Base-by-base conservation (phyloP, 2,797 vertebrate species). In the Hypotaenidia okinawae region DNA sequence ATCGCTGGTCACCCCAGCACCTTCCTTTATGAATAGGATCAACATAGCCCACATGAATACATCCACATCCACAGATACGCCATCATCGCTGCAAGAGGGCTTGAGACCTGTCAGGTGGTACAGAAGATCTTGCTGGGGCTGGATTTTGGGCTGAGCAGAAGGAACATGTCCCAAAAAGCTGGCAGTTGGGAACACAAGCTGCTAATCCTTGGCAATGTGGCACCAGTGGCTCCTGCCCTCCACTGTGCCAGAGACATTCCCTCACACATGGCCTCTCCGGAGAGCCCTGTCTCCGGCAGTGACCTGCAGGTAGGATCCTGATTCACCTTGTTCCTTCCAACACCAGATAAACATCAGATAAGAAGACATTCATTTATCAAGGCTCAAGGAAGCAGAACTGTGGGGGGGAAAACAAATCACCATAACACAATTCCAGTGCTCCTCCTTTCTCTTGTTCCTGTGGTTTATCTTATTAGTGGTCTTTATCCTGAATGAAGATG, bases 31-130 rank as follows among this genome's bases (percentile, higher is more conserved):
- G 58, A 67, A 80, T 15, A 13, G 21, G 7, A 17, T 78, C 11
- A 23, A 12, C 0, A 0, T 19, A 66, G 43, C 43, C 24, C 0
- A 0, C 47, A 16, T 47, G 52, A 63, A 55, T 54, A 45, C 3
- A 23, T 49, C 51, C 2, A 1, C 59, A 73, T 12, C 33, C 8
- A 54, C 13, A 18, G 27, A 25, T 3, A 13, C 58, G 21, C 41
- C 32, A 16, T 19, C 32, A 16, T 19, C 9, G 2, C 23, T 41
- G 21, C n/a, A 41, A 69, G 24, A 68, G 11, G 37, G 43, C 19
- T 68, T 2, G 0, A 58, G 62, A 75, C 47, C 13, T 14, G 5
- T 21, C 22, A 55, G 47, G n/a, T 0, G 0, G 5, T 32, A 58
- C 18, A 35, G 66, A 61, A 69, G 54, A 63, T 68, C n/a, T 0